Base-by-base conservation (phyloP, 2,888 invertebrate species). In the Cephus runcator region DNA sequence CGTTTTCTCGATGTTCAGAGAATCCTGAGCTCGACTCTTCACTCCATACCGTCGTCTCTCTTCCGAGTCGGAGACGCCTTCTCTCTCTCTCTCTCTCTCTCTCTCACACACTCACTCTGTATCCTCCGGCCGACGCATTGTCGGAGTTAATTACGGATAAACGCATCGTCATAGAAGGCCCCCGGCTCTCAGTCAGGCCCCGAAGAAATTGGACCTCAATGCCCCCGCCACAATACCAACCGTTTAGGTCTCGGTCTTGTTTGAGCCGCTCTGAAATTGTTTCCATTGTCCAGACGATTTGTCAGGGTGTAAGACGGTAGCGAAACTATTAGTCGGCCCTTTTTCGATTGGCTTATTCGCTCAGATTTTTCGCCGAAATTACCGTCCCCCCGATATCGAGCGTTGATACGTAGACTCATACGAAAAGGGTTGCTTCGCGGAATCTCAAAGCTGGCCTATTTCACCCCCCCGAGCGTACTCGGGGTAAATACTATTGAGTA, bases 141-240 rank as follows among this genome's bases (percentile, higher is more conserved):
- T 87, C 88, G 85, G 85, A 91, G 90, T 91, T 91, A 91, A 91
- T 91, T 91, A 91, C 88, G 86, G 86, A 90, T 90, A 91, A 91
- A 86, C 84, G 91, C 91, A 85, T 79, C 87, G 90, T 91, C 91
- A 91, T 90, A 90, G 84, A 82, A 81, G 84, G 82, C 82, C 75
- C 81, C 71, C 31, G 71, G 71, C 71, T 71, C 34, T 71, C 71
- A 31, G 34, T 31, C 75, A 77, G 69, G 40, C 69, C 71, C 36
- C 36, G 77, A 80, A 82, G 82, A 83, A 83, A 84, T 81, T 78
- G 79, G 81, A 79, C 76, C 79, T 77, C 79, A 77, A 80, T 69
- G 78, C 76, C 77, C 75, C 77, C 76, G 76, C 78, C 80, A 88
- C 89, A 89, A 90, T 90, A 85, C 87, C 84, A 86, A 86, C 83